Percentiles rank a stretch among this genome's conserved stretches.
These are phyloP conservation scores for Dascillus cervinus DNA, from an alignment of 2,888 invertebrate genomes.

Conservation along the genomic window DNA sequence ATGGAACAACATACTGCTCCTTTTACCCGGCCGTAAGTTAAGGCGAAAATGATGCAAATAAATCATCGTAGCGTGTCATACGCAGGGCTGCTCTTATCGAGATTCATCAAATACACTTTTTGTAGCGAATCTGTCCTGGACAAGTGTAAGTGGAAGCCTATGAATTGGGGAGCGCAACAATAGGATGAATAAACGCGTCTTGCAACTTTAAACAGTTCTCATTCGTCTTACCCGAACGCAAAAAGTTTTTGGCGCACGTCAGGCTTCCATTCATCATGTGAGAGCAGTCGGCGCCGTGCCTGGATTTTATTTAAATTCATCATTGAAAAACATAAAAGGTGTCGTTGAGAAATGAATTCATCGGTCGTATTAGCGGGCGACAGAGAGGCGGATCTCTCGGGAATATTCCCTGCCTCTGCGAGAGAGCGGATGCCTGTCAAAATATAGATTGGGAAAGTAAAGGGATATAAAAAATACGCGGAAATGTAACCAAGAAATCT, in stretches of 20 bases:
- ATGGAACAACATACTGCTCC: no score
- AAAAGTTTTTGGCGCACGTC: constrained; percentile 35
- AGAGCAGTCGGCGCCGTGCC: constrained; percentile 25
- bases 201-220: constrained; percentile 31
- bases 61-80: no score
- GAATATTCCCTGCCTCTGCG: no score
- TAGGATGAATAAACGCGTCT: constrained; percentile 30
- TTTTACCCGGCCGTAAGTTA: no score
- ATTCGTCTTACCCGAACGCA: constrained; percentile 29
- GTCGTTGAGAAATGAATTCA: constrained; percentile 36
- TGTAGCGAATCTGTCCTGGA: constrained; percentile 9
- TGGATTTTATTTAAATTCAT: constrained; percentile 37
- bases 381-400: constrained; percentile 6
- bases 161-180: constrained; percentile 17
- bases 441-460: no score
- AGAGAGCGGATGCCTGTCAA: no score
- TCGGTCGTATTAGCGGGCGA: constrained; percentile 28
- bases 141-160: constrained; percentile 13
- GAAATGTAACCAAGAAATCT: no score
- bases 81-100: no score
- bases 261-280: constrained; percentile 32
- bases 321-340: constrained; percentile 38
- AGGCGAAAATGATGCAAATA: no score
- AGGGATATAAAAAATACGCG: no score
- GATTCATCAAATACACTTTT: constrained; percentile 2